Conservation (phyloP, 2,888 invertebrate species). For the Tethea ocularis region DNA sequence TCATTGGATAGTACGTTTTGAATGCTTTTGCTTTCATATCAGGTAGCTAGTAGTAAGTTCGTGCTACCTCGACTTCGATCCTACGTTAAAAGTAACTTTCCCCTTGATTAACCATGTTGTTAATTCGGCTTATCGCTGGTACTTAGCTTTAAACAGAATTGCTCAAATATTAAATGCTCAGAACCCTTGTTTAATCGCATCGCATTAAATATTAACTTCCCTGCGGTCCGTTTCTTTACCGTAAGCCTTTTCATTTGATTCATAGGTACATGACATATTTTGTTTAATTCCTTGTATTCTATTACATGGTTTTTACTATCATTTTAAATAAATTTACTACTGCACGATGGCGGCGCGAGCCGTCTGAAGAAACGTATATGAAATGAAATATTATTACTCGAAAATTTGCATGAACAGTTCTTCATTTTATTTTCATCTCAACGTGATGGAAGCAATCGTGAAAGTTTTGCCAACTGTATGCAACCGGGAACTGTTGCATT, state of each 20-base stretch:
- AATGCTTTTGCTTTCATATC: too few relatives aligned
- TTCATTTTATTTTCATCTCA: slow-evolving; percentile 17
- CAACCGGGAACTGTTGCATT: slow-evolving; percentile 21
- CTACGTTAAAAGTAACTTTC: too few relatives aligned
- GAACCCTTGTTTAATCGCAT: too few relatives aligned
- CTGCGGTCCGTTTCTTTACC: not conserved
- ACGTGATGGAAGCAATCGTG: slow-evolving; percentile 24
- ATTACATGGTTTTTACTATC: not conserved
- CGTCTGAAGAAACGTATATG: not conserved
- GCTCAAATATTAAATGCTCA: too few relatives aligned
- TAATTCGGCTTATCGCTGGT: too few relatives aligned
- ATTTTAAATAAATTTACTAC: not conserved
- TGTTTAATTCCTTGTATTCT: not conserved
- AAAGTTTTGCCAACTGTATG: slow-evolving; percentile 26
- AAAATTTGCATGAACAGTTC: not conserved
- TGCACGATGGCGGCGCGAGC: not conserved
- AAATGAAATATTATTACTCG: not conserved
- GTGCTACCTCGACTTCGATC: not conserved
- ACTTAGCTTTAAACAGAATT: too few relatives aligned
- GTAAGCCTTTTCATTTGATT: not conserved
- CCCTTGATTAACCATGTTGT: too few relatives aligned
- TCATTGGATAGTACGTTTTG: not conserved
- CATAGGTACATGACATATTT: not conserved
- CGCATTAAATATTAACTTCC: too few relatives aligned
- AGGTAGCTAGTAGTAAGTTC: too few relatives aligned